A percentile compares a stretch with the other conserved stretches of the same genome.
Conservation (phyloP, 2,797 vertebrate genomes). For the Neosalanx taihuensis region DNA sequence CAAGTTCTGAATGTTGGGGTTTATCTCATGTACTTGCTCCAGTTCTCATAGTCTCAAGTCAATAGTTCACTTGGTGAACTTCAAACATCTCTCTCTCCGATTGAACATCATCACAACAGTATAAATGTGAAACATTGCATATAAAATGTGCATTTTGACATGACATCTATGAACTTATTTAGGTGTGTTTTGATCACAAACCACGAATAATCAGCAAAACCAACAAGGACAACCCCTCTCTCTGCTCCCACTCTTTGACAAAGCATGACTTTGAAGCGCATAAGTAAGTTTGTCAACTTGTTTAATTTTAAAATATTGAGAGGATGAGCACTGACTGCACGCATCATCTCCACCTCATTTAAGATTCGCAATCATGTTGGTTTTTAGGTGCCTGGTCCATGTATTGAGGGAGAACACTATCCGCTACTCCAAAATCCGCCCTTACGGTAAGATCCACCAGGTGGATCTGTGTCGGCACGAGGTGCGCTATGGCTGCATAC, state of each 20-base stretch:
- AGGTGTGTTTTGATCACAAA: conserved; percentile 99
- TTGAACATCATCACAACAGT: background rate
- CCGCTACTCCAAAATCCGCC: conserved; percentile 92
- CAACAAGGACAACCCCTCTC: conserved; percentile 88
- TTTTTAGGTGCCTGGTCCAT: conserved; percentile 93
- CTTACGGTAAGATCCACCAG: conserved; percentile 75
- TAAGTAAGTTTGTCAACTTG: conserved; percentile 79
- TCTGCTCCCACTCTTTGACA: conserved; percentile 92
- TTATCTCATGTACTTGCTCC: too few relatives aligned
- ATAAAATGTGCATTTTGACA: background rate
- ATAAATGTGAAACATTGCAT: background rate
- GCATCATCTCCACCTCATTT: too few relatives aligned
- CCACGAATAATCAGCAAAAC: conserved; percentile 98
- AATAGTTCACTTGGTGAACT: too few relatives aligned
- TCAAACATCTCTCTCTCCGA: too few relatives aligned
- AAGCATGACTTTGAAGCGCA: conserved; percentile 92
- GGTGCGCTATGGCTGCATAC: conserved; percentile 90
- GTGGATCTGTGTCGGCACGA: conserved; percentile 95
- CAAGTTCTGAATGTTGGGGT: too few relatives aligned
- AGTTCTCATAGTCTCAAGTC: too few relatives aligned
- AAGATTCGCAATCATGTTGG: background rate
- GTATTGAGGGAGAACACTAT: conserved; percentile 88
- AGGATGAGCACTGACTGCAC: background rate
- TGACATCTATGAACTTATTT: conserved; percentile 32
- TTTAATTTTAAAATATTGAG: background rate